Conservation (phyloP, 2,113 vertebrate species). For the Ursus arctos region DNA sequence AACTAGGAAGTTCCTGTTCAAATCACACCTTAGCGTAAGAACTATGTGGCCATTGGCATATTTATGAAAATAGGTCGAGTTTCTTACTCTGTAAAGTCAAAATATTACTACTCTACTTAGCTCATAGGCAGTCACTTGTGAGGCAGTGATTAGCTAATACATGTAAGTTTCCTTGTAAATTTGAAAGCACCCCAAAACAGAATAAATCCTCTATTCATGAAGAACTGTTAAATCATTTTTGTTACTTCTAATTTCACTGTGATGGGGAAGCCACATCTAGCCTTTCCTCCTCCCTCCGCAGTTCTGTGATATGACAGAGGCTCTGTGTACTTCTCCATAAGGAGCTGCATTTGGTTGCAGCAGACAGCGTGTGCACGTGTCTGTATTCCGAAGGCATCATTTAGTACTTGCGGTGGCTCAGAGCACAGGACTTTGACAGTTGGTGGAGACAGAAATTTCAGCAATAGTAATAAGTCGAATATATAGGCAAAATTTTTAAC, state of each 20-base stretch:
- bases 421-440: background rate
- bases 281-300: background rate
- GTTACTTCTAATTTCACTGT: background rate
- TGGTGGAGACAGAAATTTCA: background rate
- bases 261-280: background rate
- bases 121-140: background rate
- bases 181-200: background rate
- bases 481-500: conserved; percentile 67
- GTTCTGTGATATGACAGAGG: rapidly evolving
- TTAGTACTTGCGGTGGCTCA: background rate
- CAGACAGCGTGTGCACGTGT: rapidly evolving
- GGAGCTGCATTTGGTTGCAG: background rate
- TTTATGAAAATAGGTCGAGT: background rate
- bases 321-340: background rate
- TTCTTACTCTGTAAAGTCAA: conserved; percentile 14
- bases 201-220: background rate
- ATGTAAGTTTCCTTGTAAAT: background rate
- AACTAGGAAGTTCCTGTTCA: background rate
- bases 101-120: background rate
- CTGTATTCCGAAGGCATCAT: background rate
- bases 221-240: background rate
- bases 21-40: background rate
- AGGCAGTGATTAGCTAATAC: background rate
- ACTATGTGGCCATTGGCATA: background rate
- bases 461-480: conserved; percentile 59